Percentiles rank a stretch among this genome's conserved stretches.
Evolutionary conservation across 1,140 invertebrate species (phyloP).

Genomic region (Mylabris phalerata): DNA sequence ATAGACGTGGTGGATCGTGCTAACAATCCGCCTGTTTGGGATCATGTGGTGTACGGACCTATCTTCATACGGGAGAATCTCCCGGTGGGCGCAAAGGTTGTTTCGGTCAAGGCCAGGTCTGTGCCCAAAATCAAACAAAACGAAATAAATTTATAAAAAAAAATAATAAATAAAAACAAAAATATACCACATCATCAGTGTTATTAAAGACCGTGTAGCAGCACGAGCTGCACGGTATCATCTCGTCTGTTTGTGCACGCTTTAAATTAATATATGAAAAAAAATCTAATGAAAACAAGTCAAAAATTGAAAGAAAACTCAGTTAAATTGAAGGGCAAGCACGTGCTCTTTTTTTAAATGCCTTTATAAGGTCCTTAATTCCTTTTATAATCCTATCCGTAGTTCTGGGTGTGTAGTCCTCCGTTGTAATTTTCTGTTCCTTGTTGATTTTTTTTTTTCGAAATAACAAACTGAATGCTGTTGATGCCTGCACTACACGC

Average conservation of each 20-base stretch:
- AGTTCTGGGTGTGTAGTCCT: constrained; percentile 35
- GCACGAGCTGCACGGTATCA: constrained; percentile 42
- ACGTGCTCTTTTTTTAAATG: constrained; percentile 16
- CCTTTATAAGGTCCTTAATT: background rate
- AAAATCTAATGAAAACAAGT: background rate
- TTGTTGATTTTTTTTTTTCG: background rate
- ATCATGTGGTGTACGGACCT: constrained; percentile 90
- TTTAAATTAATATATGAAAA: constrained; percentile 7
- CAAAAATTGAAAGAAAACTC: constrained; percentile 4
- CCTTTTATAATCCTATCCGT: constrained; percentile 8
- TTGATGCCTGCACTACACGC: constrained; percentile 49
- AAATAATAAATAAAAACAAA: too few relatives aligned
- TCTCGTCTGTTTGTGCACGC: constrained; percentile 42
- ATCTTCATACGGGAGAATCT: constrained; percentile 96
- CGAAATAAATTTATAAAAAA: background rate
- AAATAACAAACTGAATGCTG: constrained; percentile 31
- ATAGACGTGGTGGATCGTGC: constrained; percentile 96
- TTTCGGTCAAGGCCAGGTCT: constrained; percentile 96
- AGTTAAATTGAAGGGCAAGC: constrained; percentile 16
- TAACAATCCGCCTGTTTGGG: constrained; percentile 96
- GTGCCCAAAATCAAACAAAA: constrained; percentile 46
- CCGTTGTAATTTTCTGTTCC: constrained; percentile 12
- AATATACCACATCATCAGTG: constrained; percentile 21
- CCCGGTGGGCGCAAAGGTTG: constrained; percentile 91
- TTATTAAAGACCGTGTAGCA: constrained; percentile 41